Conservation (phyloP, 2,888 invertebrate species). For the Trypoxylon attenuatum region DNA sequence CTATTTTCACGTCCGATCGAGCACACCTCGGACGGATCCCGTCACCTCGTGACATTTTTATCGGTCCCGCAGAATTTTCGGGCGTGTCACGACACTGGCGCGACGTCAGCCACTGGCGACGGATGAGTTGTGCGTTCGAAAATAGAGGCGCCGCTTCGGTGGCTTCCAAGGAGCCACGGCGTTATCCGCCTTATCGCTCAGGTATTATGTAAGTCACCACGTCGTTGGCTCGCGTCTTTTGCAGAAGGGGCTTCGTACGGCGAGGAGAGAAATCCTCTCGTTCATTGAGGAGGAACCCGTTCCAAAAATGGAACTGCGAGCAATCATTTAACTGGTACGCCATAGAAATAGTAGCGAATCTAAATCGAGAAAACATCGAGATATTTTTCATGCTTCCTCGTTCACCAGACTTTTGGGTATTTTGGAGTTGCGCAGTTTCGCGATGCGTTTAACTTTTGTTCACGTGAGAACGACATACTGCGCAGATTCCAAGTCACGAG, state of each 20-base stretch:
- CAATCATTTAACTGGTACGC: too few species aligned
- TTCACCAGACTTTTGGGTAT: too few species aligned
- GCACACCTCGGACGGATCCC: conserved; percentile 9
- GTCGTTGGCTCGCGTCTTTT: conserved; percentile 53
- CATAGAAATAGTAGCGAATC: background rate
- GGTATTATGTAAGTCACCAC: conserved; percentile 52
- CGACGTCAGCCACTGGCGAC: conserved; percentile 21
- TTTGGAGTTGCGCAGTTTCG: conserved; percentile 30
- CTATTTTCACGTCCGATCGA: conserved; percentile 20
- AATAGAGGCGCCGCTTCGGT: conserved; percentile 52
- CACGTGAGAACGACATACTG: conserved; percentile 52
- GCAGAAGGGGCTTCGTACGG: conserved; percentile 35
- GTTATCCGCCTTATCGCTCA: conserved; percentile 55
- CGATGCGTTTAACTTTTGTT: conserved; percentile 38
- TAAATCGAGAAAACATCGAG: background rate
- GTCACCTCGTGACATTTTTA: conserved; percentile 39
- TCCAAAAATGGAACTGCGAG: too few species aligned
- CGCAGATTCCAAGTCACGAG: conserved; percentile 60
- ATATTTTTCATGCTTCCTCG: conserved; percentile 22
- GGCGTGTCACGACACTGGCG: conserved; percentile 22
- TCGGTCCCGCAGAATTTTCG: conserved; percentile 34
- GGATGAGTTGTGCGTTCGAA: conserved; percentile 48
- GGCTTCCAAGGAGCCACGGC: conserved; percentile 35
- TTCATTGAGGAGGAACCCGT: too few species aligned
- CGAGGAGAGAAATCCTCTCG: background rate